Percentiles rank a stretch among this genome's conserved stretches.
phyloP scores from a whole-genome alignment of 2,797 vertebrate genomes.

The Buceros bicornis region DNA sequence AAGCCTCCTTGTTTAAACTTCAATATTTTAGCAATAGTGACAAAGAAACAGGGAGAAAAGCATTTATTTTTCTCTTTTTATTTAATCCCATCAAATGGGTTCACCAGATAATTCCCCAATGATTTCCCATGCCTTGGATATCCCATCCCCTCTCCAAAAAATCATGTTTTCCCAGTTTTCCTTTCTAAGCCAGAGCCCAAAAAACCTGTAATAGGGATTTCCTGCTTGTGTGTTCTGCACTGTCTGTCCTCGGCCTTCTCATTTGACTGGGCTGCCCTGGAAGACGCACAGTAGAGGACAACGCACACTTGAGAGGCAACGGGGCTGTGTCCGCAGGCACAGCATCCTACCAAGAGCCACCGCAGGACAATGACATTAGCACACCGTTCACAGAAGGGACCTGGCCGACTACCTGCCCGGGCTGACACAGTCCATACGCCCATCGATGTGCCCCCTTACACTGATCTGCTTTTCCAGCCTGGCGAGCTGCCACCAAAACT shows the following conservation, averaged over 20 bases:
- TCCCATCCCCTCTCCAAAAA: not conserved
- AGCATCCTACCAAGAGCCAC: not conserved
- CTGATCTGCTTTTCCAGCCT: not conserved
- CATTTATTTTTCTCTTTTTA: constrained; percentile 62
- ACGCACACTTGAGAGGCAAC: not conserved
- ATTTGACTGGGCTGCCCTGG: not conserved
- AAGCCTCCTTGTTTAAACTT: constrained; percentile 76
- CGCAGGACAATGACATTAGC: not conserved
- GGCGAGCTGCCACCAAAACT: not conserved
- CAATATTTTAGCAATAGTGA: constrained; percentile 77
- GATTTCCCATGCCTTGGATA: not conserved
- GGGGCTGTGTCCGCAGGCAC: not conserved
- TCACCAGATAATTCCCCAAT: constrained; percentile 23
- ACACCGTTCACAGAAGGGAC: not conserved
- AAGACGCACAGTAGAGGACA: not conserved
- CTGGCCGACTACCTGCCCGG: not conserved
- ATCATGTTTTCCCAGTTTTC: not conserved
- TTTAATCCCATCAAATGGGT: constrained; percentile 15
- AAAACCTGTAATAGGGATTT: not conserved
- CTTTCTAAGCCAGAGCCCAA: not conserved
- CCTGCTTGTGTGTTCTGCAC: not conserved
- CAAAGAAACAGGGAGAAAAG: constrained; percentile 55
- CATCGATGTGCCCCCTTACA: not conserved
- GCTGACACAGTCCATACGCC: not conserved
- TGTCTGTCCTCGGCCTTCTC: not conserved